Base-by-base conservation (phyloP, 2,888 invertebrate genomes). In the Watsonalla binaria region DNA sequence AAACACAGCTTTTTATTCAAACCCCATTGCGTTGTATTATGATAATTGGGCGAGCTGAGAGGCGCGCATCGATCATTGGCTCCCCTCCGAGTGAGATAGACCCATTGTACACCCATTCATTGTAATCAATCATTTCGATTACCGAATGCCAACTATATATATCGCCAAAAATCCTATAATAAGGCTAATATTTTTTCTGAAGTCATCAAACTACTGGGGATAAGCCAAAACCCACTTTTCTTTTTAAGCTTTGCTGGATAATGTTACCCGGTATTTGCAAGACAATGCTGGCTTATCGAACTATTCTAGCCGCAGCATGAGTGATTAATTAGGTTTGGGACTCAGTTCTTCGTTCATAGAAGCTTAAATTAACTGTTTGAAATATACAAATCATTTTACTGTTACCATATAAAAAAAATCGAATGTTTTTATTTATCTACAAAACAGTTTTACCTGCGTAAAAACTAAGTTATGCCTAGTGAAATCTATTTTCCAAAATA, bases 111-210 rank as follows among this genome's bases (percentile, higher is more conserved):
- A 56, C 51, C 45, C 59, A 49, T 37, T 49, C 61, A 51, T 48
- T 52, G 60, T 62, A 65, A 70, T 70, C 70, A 70, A 70, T 70
- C 70, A 70, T 67, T 60, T 68, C 56, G 55, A 62, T 62, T 56
- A 63, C 60, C 55, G 56, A 66, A 64, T 61, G 58, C 58, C 53
- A 56, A 59, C 59, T 60, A 57, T 57, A 56, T 59, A 58, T 58
- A 56, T 52, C 57, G 57, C 54, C 60, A 56, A 52, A 46, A 56
- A 53, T 54, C 37, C 45, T 14, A 33, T 51, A 45, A 24, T 24
- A 6, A 8, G 50, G 14, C 51, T 42, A 50, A 54, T 52, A 54
- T 37, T 62, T 55, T 51, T 57, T 55, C 24, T 49, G 57, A 57
- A 59, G 58, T 56, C 46, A 24, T 24, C 15, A 14, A 46, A 46